These are phyloP conservation scores for Melozone crissalis DNA, from an alignment of 2,113 vertebrate species.

Conservation along the genomic window DNA sequence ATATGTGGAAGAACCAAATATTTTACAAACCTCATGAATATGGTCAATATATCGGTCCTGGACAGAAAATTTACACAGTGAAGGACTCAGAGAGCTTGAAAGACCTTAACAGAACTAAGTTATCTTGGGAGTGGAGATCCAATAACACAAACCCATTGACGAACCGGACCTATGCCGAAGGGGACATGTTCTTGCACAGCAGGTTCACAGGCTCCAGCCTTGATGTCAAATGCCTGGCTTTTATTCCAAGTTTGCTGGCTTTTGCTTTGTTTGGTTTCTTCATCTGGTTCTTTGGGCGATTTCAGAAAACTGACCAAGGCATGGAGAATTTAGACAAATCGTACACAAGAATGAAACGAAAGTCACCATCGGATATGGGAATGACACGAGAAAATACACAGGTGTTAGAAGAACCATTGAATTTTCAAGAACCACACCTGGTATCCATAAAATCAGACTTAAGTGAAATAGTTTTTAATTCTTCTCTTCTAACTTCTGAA, in stretches of 20 bases:
- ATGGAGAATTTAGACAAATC: slow-evolving; percentile 90
- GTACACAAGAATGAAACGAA: slow-evolving; percentile 92
- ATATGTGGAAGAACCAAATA: slow-evolving; percentile 99
- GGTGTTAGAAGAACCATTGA: slow-evolving; percentile 79
- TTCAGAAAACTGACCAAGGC: slow-evolving; percentile 92
- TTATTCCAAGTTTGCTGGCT: slow-evolving; percentile 92
- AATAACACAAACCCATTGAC: slow-evolving; percentile 84
- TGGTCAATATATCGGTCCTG: slow-evolving; percentile 94
- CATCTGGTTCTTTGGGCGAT: slow-evolving; percentile 93
- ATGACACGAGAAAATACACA: slow-evolving; percentile 87
- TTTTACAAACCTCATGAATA: slow-evolving; percentile 98
- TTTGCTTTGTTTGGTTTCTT: slow-evolving; percentile 95
- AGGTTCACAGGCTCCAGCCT: slow-evolving; percentile 89
- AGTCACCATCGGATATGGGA: slow-evolving; percentile 91
- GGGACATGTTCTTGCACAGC: slow-evolving; percentile 94
- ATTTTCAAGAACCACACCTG: slow-evolving; percentile 79
- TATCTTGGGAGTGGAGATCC: slow-evolving; percentile 92
- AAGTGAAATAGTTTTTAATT: slow-evolving; percentile 80
- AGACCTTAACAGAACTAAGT: slow-evolving; percentile 90
- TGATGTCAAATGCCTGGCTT: slow-evolving; percentile 93
- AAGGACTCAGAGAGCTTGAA: slow-evolving; percentile 88
- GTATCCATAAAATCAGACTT: slow-evolving; percentile 85
- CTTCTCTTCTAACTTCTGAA: slow-evolving; percentile 77
- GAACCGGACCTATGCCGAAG: slow-evolving; percentile 84
- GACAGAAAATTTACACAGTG: slow-evolving; percentile 95